Percentiles rank a stretch among this genome's conserved stretches.
Evolutionary conservation across 1,140 invertebrate genomes (phyloP).

Genomic region (Calycopis cecrops): DNA sequence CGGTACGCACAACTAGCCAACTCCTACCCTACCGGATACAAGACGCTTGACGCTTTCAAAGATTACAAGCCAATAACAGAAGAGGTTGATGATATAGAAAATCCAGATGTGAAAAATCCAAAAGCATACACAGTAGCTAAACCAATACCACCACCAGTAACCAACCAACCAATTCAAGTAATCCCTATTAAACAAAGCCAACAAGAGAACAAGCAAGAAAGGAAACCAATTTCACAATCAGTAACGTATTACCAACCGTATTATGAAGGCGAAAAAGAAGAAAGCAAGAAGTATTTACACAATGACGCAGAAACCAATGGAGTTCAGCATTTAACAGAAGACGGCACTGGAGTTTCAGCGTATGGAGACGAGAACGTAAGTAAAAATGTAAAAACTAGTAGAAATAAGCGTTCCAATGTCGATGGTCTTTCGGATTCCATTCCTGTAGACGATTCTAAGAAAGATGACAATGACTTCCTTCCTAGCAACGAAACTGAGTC

Average conservation of each 20-base stretch:
- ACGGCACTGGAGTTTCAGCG: constrained; percentile 53
- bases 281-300: constrained; percentile 43
- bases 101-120: constrained; percentile 35
- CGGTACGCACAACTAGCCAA: constrained; percentile 34
- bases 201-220: constrained; percentile 17
- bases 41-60: constrained; percentile 29
- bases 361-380: constrained; percentile 61
- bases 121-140: constrained; percentile 19
- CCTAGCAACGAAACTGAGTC: constrained; percentile 25
- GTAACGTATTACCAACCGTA: constrained; percentile 29
- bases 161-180: not conserved
- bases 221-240: constrained; percentile 24
- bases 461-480: constrained; percentile 14
- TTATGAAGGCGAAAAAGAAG: constrained; percentile 25
- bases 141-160: constrained; percentile 20
- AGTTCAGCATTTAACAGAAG: constrained; percentile 53
- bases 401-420: constrained; percentile 30
- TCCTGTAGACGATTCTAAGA: constrained; percentile 27
- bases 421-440: constrained; percentile 38
- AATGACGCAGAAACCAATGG: constrained; percentile 41
- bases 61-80: constrained; percentile 67
- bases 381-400: constrained; percentile 32
- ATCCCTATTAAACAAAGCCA: not conserved
- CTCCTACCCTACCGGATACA: constrained; percentile 33
- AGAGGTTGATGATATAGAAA: constrained; percentile 59